These are phyloP conservation scores for Balaenoptera acutorostrata DNA, from an alignment of 2,113 vertebrate genomes.

Conservation along the genomic window DNA sequence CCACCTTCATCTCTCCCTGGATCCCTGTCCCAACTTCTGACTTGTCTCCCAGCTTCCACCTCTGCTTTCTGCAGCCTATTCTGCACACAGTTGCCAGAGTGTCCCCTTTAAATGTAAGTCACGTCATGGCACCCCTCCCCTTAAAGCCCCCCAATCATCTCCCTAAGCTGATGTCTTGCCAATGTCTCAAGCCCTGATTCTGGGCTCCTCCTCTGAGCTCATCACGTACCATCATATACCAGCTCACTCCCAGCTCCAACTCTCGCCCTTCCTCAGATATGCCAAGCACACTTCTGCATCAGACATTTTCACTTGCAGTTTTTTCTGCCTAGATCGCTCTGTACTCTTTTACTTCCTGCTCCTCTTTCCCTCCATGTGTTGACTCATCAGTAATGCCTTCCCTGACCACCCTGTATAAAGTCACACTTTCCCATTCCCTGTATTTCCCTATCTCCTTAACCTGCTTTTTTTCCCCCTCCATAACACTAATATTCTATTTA, in stretches of 20 bases:
- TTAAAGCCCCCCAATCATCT: not conserved
- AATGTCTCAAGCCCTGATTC: not conserved
- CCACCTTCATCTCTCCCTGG: not conserved
- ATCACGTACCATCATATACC: not conserved
- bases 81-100: not conserved
- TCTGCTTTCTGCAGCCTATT: not conserved
- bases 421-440: not conserved
- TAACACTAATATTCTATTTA: not conserved
- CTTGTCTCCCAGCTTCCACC: not conserved
- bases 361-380: not conserved
- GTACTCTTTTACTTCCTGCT: not conserved
- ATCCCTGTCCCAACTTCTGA: not conserved
- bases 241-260: not conserved
- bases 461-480: not conserved
- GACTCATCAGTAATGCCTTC: not conserved
- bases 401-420: not conserved
- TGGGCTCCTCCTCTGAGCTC: not conserved
- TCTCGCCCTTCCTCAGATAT: not conserved
- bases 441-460: not conserved
- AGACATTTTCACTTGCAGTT: not conserved
- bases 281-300: not conserved
- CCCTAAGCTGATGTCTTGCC: not conserved
- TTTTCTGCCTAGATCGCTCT: not conserved
- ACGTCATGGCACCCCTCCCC: not conserved
- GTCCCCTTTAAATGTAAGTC: not conserved